Evolutionary conservation across 2,888 invertebrate genomes (phyloP).

Genomic region (Campoplex nolae): DNA sequence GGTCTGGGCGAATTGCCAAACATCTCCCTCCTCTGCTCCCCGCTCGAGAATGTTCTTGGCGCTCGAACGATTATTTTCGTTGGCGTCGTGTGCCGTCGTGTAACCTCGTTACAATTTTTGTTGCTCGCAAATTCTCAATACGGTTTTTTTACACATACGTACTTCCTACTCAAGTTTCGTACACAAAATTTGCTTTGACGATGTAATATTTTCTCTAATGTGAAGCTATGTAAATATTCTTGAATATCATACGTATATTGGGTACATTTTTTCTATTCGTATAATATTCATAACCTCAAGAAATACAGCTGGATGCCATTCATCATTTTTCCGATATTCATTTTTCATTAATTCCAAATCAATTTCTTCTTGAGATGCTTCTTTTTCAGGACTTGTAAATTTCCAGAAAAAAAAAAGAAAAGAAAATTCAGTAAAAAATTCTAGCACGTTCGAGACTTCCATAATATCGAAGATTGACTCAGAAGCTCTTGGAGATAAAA

Average conservation of each 20-base stretch:
- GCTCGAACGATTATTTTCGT: conserved; percentile 30
- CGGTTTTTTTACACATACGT: background rate
- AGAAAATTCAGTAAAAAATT: too few species aligned
- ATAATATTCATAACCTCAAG: background rate
- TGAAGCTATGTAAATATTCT: background rate
- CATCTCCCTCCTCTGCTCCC: background rate
- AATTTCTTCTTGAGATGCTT: too few species aligned
- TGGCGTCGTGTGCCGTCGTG: background rate
- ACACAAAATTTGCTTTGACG: too few species aligned
- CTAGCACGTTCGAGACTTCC: background rate
- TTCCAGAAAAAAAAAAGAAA: too few species aligned
- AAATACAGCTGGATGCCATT: background rate
- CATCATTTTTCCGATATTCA: too few species aligned
- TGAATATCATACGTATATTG: too few species aligned
- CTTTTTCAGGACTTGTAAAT: too few species aligned
- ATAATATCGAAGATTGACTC: background rate
- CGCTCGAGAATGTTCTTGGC: background rate
- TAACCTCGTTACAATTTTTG: conserved; percentile 12
- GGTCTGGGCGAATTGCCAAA: conserved; percentile 25
- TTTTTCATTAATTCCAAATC: background rate
- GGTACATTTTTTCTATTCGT: too few species aligned
- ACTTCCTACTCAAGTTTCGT: background rate
- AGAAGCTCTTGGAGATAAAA: background rate
- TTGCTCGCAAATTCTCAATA: background rate
- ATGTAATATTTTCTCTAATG: too few species aligned